phyloP scores from a whole-genome alignment of 1,140 invertebrate genomes.

The Yoshiicerus persimilis region DNA sequence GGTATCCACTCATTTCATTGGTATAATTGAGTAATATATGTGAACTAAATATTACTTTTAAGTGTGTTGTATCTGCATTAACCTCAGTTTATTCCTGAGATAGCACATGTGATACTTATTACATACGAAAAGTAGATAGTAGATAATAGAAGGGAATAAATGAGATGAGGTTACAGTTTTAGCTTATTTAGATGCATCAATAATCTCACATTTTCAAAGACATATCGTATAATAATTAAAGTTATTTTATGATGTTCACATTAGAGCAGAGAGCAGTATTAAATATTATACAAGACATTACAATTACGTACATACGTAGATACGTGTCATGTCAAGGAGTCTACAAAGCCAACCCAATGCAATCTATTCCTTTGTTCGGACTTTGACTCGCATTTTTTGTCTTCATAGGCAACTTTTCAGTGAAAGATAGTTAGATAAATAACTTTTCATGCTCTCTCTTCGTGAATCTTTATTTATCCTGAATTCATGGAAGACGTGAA shows the following conservation, averaged over 20 bases:
- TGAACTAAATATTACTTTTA: neutral
- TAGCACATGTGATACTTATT: neutral
- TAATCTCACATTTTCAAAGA: neutral
- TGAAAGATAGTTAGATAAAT: constrained; percentile 20
- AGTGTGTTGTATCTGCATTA: neutral
- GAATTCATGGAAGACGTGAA: neutral
- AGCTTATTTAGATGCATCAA: neutral
- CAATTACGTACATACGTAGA: neutral
- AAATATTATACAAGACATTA: neutral
- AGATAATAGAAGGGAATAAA: neutral
- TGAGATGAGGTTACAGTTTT: neutral
- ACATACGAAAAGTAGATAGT: neutral
- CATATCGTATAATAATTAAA: neutral
- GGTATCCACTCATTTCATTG: neutral
- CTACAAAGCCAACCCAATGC: neutral
- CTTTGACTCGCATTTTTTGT: constrained; percentile 20
- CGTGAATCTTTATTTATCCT: constrained; percentile 13
- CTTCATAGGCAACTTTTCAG: constrained; percentile 1
- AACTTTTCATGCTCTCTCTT: constrained; percentile 12
- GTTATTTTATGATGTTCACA: neutral
- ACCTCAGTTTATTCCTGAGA: neutral
- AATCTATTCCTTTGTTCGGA: constrained; percentile 13
- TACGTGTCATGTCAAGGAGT: neutral
- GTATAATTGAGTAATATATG: neutral
- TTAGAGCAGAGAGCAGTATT: neutral